A percentile compares a stretch with the other conserved stretches of the same genome.
Conservation (phyloP, 2,797 vertebrate genomes). For the Urosaurus nigricauda region DNA sequence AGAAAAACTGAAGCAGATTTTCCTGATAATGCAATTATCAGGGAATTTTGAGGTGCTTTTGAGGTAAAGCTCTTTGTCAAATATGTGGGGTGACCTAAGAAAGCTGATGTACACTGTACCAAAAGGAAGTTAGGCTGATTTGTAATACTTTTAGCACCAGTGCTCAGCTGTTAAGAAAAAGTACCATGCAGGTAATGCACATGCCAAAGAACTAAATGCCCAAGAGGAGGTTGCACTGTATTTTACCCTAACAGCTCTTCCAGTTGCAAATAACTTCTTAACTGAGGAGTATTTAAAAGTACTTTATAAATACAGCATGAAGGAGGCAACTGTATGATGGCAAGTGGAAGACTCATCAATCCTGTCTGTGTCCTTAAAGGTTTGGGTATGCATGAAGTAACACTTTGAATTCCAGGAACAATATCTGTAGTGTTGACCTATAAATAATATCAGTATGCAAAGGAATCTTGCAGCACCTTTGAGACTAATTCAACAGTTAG, state of each 20-base stretch:
- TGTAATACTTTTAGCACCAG: background rate
- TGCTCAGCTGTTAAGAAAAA: background rate
- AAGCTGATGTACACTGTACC: background rate
- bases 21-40: background rate
- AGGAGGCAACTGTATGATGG: background rate
- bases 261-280: background rate
- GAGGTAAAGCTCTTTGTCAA: background rate
- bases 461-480: no score
- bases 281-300: background rate
- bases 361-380: background rate
- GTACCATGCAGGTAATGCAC: background rate
- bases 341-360: background rate
- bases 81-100: background rate
- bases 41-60: background rate
- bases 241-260: background rate
- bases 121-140: background rate
- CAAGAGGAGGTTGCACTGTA: background rate
- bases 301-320: background rate
- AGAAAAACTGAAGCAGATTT: background rate
- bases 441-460: background rate
- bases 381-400: background rate
- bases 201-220: background rate
- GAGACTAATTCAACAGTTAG: no score
- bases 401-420: background rate
- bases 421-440: background rate